Percentiles rank a stretch among this genome's conserved stretches.
phyloP scores from a whole-genome alignment of 1,140 invertebrate genomes.

The Drosophila cardini region DNA sequence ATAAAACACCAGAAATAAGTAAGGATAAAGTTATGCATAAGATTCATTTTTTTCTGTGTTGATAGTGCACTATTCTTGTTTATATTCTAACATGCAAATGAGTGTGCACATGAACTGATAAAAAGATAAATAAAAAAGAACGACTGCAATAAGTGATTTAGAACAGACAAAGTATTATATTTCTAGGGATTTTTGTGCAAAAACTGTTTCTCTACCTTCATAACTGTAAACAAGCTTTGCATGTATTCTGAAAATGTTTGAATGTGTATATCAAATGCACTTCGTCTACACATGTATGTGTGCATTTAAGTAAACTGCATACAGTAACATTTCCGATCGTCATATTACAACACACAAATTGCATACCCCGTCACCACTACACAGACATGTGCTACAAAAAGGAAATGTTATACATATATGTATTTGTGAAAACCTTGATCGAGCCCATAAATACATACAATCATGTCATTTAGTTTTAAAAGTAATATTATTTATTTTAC shows the following conservation, averaged over 20 bases:
- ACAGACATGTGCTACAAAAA: not conserved
- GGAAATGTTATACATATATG: not conserved
- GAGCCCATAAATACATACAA: not conserved
- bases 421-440: not conserved
- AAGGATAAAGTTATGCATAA: not conserved
- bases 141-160: not conserved
- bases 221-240: not conserved
- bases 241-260: slow-evolving; percentile 2
- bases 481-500: too few species aligned
- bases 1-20: slow-evolving; percentile 7
- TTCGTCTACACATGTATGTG: not conserved
- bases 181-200: not conserved
- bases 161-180: not conserved
- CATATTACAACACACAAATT: slow-evolving; percentile 7
- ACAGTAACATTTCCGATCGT: slow-evolving; percentile 2
- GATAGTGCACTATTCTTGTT: slow-evolving; percentile 25
- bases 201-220: not conserved
- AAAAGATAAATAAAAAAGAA: not conserved
- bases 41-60: slow-evolving; percentile 10
- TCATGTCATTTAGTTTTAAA: too few species aligned
- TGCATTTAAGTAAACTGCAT: slow-evolving; percentile 1
- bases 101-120: not conserved
- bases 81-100: slow-evolving; percentile 14
- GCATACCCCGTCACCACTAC: not conserved
- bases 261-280: not conserved